Evolutionary conservation across 2,113 vertebrate species (phyloP).

Genomic region (Heterotis niloticus): DNA sequence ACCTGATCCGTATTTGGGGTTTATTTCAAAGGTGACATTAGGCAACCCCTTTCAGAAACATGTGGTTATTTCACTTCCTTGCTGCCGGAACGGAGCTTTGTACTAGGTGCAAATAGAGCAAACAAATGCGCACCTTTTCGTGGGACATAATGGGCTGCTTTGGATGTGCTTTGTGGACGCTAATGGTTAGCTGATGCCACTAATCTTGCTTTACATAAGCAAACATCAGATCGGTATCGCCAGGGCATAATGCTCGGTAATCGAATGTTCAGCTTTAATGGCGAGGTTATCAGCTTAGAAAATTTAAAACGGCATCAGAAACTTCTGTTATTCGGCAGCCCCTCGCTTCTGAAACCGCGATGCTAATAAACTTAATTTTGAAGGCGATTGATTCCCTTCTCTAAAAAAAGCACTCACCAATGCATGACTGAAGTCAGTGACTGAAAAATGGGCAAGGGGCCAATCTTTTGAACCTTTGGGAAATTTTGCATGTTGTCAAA

Average conservation of each 20-base stretch:
- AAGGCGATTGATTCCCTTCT: neutral
- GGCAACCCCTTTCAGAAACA: slow-evolving; percentile 11
- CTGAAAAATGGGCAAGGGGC: neutral
- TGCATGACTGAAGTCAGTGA: neutral
- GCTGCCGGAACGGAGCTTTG: slow-evolving; percentile 9
- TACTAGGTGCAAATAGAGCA: slow-evolving; percentile 1
- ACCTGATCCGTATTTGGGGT: slow-evolving; percentile 10
- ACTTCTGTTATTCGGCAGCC: too few species aligned
- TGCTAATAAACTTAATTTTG: neutral
- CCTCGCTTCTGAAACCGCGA: neutral
- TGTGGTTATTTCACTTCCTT: slow-evolving; percentile 17
- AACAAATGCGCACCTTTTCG: slow-evolving; percentile 18
- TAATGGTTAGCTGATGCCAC: slow-evolving; percentile 20
- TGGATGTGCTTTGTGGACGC: slow-evolving; percentile 30
- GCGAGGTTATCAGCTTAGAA: neutral
- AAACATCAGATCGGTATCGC: slow-evolving; percentile 49
- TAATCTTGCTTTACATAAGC: slow-evolving; percentile 27
- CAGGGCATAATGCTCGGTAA: slow-evolving; percentile 39
- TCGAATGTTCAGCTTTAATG: slow-evolving; percentile 37
- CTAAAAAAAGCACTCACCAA: too few species aligned
- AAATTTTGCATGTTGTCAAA: too few species aligned
- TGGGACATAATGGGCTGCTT: slow-evolving; percentile 44
- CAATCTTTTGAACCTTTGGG: too few species aligned
- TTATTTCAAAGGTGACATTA: neutral
- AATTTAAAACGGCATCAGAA: neutral